Percentiles rank a stretch among this genome's conserved stretches.
phyloP scores from a whole-genome alignment of 2,113 vertebrate genomes.

The Paradoxurus hermaphroditus region DNA sequence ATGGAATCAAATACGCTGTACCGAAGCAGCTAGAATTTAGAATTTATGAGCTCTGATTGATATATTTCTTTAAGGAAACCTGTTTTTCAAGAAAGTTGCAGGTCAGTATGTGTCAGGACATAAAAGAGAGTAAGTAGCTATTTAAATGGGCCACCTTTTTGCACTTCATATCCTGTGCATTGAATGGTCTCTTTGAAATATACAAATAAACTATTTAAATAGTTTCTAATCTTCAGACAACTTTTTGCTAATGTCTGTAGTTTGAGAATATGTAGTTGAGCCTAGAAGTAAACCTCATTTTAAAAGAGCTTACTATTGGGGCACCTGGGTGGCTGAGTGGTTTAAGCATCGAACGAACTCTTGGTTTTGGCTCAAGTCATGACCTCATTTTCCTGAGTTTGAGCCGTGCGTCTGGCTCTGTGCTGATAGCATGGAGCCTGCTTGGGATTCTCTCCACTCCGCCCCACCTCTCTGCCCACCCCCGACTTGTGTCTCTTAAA shows the following conservation, averaged over 20 bases:
- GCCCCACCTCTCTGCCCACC: too few species aligned
- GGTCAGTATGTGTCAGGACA: not conserved
- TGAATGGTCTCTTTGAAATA: not conserved
- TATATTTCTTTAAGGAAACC: not conserved
- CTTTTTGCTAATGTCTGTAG: not conserved
- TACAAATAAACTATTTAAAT: conserved; percentile 2
- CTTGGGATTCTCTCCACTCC: too few species aligned
- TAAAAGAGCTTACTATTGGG: not conserved
- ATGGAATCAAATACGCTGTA: not conserved
- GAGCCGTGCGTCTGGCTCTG: too few species aligned
- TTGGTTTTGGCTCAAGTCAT: too few species aligned
- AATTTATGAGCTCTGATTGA: not conserved
- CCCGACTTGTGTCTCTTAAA: too few species aligned
- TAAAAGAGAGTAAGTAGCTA: not conserved
- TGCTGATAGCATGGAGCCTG: too few species aligned
- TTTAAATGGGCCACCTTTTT: not conserved
- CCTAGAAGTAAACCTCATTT: not conserved
- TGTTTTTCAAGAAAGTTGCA: not conserved
- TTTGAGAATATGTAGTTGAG: not conserved
- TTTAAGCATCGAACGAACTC: too few species aligned
- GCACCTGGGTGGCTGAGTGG: too few species aligned
- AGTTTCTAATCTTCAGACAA: not conserved
- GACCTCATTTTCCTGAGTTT: too few species aligned
- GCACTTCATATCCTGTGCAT: not conserved
- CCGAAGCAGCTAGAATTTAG: not conserved